Conservation (phyloP, 2,113 vertebrate genomes). For the Urocynchramus pylzowi region DNA sequence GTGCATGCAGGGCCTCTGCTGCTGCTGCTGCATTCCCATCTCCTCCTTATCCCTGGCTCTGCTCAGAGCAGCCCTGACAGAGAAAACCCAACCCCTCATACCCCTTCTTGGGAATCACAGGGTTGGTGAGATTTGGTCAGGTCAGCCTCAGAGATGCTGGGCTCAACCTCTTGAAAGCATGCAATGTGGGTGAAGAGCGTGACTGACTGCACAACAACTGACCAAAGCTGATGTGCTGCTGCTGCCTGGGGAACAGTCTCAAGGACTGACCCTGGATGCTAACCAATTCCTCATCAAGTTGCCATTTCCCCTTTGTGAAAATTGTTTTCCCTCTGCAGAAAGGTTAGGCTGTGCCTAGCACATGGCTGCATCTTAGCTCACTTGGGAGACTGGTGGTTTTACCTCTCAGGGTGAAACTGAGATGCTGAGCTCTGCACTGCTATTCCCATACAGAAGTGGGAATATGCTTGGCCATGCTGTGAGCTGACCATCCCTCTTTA, state of each 20-base stretch:
- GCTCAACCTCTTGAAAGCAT: background rate
- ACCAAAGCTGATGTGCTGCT: background rate
- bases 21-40: background rate
- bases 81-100: background rate
- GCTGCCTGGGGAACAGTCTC: background rate
- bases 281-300: background rate
- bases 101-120: background rate
- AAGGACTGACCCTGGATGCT: background rate
- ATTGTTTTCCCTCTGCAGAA: background rate
- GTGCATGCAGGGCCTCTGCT: background rate
- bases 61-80: background rate
- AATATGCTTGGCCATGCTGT: background rate
- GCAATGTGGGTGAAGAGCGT: background rate
- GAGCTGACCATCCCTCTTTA: background rate
- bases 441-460: background rate
- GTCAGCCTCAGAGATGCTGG: background rate
- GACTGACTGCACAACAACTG: no score
- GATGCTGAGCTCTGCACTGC: background rate
- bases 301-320: background rate
- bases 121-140: background rate
- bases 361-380: accelerated
- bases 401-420: background rate
- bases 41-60: background rate
- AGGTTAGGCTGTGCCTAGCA: background rate
- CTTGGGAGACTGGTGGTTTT: background rate